Conservation (phyloP, 2,797 vertebrate species). For the Strix occidentalis region DNA sequence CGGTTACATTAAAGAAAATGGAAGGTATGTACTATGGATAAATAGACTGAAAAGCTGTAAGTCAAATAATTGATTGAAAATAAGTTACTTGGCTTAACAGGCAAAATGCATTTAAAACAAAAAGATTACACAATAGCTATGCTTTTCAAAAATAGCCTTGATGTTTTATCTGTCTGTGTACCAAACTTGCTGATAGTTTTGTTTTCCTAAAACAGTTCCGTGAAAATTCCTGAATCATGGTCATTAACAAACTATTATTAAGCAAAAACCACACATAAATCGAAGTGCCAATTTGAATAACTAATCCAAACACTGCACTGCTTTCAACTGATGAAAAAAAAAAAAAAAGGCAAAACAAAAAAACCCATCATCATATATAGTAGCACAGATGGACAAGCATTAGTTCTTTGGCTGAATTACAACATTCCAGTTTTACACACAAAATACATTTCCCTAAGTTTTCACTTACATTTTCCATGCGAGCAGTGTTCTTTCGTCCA, state of each 20-base stretch:
- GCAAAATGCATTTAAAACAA: not conserved
- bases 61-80: not conserved
- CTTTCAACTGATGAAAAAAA: not conserved
- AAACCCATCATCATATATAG: not conserved
- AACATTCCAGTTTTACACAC: not conserved
- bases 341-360: too few species aligned
- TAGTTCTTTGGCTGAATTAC: not conserved
- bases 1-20: not conserved
- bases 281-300: not conserved
- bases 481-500: conserved; percentile 94
- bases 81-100: not conserved
- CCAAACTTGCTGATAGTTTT: not conserved
- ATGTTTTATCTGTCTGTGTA: not conserved
- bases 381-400: not conserved
- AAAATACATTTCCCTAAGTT: not conserved
- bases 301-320: not conserved
- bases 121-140: not conserved
- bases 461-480: conserved; percentile 93
- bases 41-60: not conserved
- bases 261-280: not conserved
- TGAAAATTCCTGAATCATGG: not conserved
- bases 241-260: not conserved
- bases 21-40: not conserved
- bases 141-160: not conserved
- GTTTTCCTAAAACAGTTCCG: not conserved